phyloP scores from a whole-genome alignment of 1,140 invertebrate species.

The Phymorhynchus buccinoides region DNA sequence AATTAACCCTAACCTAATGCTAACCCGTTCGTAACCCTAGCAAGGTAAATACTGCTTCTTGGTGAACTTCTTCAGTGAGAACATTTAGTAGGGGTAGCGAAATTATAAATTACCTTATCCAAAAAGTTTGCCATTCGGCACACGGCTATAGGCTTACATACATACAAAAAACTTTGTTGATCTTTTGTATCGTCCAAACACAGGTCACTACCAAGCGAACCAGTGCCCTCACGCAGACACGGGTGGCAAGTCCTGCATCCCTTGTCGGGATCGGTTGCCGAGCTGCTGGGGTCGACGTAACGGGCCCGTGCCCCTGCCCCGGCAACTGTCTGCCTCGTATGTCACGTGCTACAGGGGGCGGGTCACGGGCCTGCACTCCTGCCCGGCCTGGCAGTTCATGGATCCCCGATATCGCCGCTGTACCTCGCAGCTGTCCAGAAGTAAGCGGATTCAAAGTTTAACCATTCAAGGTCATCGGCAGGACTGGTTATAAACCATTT shows the following conservation, averaged over 20 bases:
- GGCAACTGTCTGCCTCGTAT: not conserved
- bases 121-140: too few species aligned
- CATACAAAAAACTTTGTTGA: too few species aligned
- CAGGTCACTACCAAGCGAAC: conserved; percentile 14
- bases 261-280: conserved; percentile 30
- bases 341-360: conserved; percentile 13
- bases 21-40: too few species aligned
- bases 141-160: too few species aligned
- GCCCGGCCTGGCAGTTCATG: conserved; percentile 34
- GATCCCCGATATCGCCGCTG: conserved; percentile 19
- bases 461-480: not conserved
- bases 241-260: not conserved
- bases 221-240: conserved; percentile 5
- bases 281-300: conserved; percentile 13
- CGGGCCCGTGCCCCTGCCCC: not conserved
- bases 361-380: conserved; percentile 8
- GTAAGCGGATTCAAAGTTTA: conserved; percentile 31
- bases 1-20: too few species aligned
- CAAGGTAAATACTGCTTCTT: too few species aligned
- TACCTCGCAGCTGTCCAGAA: conserved; percentile 5
- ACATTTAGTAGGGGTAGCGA: too few species aligned
- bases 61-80: too few species aligned
- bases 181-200: too few species aligned
- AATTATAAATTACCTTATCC: too few species aligned
- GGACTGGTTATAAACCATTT: too few species aligned